These are phyloP conservation scores for Upupa epops DNA, from an alignment of 2,113 vertebrate species.

Conservation along the genomic window DNA sequence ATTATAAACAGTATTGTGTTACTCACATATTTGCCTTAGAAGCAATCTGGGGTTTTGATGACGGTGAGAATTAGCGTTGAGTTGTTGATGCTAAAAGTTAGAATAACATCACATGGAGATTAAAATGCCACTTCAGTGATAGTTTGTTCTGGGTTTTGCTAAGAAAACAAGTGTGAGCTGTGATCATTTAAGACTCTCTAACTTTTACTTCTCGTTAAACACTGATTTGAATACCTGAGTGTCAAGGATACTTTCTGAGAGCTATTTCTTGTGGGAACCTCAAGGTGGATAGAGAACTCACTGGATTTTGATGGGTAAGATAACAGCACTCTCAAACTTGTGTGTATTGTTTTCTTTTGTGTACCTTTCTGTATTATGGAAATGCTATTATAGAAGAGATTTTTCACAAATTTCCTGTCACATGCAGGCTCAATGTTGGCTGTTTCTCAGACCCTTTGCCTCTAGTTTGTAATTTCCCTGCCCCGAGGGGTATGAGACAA, in stretches of 20 bases:
- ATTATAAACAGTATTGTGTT: slow-evolving; percentile 23
- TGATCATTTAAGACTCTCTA: slow-evolving; percentile 13
- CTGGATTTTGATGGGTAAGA: neutral
- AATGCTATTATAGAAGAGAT: neutral
- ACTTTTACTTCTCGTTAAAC: slow-evolving; percentile 9
- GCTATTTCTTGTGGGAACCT: neutral
- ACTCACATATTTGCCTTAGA: slow-evolving; percentile 7
- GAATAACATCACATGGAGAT: neutral
- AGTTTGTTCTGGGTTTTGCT: slow-evolving; percentile 13
- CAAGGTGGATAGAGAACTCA: neutral
- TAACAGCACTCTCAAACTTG: neutral
- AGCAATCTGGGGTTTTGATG: neutral
- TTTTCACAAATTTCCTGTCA: neutral
- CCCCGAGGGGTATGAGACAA: neutral
- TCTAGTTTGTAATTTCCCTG: neutral
- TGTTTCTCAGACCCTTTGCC: neutral
- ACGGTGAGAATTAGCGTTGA: slow-evolving; percentile 14
- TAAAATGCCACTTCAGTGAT: slow-evolving; percentile 28
- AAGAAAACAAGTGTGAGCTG: neutral
- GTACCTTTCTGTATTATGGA: neutral
- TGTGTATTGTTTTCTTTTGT: neutral
- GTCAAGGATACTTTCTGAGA: neutral
- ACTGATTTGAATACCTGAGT: neutral
- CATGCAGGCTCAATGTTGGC: neutral
- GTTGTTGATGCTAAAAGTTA: slow-evolving; percentile 19